These are phyloP conservation scores for Corythaixoides concolor DNA, from an alignment of 2,113 vertebrate genomes.

Conservation along the genomic window DNA sequence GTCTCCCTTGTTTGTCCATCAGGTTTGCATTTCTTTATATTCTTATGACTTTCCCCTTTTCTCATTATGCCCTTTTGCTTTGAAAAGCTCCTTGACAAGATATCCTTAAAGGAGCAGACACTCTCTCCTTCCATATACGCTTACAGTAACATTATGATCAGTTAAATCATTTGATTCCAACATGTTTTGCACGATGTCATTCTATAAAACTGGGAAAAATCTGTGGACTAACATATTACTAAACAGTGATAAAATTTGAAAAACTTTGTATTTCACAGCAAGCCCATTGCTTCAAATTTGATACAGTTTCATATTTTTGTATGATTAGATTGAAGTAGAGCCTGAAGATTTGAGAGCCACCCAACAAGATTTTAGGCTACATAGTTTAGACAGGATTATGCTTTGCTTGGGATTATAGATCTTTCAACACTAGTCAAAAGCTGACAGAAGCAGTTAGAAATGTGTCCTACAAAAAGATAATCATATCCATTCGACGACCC, in stretches of 20 bases:
- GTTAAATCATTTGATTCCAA: not conserved
- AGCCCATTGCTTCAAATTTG: not conserved
- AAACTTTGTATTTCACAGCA: not conserved
- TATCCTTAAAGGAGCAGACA: not conserved
- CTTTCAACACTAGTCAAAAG: not conserved
- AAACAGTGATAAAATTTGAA: not conserved
- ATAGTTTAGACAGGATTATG: not conserved
- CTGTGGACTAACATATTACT: not conserved
- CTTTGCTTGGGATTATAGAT: not conserved
- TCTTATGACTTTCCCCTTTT: not conserved
- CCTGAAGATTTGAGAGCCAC: not conserved
- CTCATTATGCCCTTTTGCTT: not conserved
- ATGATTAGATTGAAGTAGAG: not conserved
- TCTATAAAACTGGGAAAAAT: not conserved
- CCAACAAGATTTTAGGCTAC: not conserved
- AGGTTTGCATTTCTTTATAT: not conserved
- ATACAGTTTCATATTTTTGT: not conserved
- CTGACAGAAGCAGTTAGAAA: not conserved
- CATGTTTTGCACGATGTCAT: not conserved
- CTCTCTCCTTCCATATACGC: not conserved
- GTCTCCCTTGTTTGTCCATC: not conserved
- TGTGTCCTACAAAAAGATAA: not conserved
- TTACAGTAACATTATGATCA: not conserved
- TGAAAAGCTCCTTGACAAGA: not conserved
- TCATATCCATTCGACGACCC: not conserved